phyloP scores from a whole-genome alignment of 2,888 invertebrate genomes.

The Eupsilia transversa region DNA sequence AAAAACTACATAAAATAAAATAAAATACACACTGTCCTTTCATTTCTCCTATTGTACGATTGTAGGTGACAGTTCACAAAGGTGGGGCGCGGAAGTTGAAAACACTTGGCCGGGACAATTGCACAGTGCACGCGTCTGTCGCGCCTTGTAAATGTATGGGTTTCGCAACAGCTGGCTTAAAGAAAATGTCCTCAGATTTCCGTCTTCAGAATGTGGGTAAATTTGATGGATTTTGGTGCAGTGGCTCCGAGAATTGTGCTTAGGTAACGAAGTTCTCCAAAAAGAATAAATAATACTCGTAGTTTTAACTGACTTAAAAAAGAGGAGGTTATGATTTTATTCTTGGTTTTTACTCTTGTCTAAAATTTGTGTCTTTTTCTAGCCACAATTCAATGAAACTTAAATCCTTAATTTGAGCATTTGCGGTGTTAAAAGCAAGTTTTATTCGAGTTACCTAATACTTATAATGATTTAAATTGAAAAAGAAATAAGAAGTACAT shows the following conservation, averaged over 20 bases:
- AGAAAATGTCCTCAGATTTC: conserved; percentile 33
- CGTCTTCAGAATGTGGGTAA: not conserved
- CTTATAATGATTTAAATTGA: no score
- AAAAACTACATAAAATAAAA: conserved; percentile 6
- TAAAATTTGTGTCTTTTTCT: no score
- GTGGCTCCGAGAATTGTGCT: not conserved
- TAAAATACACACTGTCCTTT: conserved; percentile 29
- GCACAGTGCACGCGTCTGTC: conserved; percentile 39
- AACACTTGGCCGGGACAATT: conserved; percentile 64
- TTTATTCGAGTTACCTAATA: no score
- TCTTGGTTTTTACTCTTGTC: no score
- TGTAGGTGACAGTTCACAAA: conserved; percentile 42
- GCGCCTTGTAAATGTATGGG: conserved; percentile 32
- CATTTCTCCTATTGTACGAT: conserved; percentile 35
- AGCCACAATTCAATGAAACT: no score
- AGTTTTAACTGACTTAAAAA: not conserved
- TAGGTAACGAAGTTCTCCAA: not conserved
- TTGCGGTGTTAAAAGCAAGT: not conserved
- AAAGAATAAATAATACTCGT: no score
- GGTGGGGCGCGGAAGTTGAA: conserved; percentile 45
- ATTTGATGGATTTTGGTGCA: not conserved
- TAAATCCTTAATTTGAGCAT: no score
- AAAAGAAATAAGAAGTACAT: no score
- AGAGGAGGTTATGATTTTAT: no score
- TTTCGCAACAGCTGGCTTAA: conserved; percentile 21